Conservation (phyloP, 2,113 vertebrate species). For the Haliaeetus leucogaster region DNA sequence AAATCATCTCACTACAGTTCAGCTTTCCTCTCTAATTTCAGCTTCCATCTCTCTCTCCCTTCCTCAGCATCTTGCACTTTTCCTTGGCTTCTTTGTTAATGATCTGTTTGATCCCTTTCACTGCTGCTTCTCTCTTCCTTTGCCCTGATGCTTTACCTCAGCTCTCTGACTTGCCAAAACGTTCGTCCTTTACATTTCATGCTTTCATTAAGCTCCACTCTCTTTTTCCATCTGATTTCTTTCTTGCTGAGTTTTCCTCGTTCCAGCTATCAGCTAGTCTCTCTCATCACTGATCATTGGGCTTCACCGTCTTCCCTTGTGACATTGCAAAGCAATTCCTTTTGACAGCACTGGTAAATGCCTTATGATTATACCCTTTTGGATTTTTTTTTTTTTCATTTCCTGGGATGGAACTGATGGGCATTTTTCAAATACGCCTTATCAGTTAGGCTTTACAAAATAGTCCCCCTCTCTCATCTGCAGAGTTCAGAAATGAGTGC, state of each 20-base stretch:
- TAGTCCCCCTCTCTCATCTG: accelerated
- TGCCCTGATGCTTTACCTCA: neutral
- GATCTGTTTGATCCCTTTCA: neutral
- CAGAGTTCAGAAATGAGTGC: neutral
- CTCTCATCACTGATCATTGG: neutral
- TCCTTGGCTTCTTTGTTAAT: neutral
- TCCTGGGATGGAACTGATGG: neutral
- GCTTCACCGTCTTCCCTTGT: neutral
- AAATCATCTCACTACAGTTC: neutral
- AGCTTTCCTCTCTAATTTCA: neutral
- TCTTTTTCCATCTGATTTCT: neutral
- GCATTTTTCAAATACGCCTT: neutral
- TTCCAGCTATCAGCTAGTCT: neutral
- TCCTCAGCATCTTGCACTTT: neutral
- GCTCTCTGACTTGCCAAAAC: neutral
- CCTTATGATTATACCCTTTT: neutral
- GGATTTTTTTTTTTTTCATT: neutral
- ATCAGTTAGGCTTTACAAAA: neutral
- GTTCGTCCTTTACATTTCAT: neutral
- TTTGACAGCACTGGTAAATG: neutral
- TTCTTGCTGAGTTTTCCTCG: neutral
- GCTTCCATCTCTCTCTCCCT: neutral
- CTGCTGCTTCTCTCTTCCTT: neutral
- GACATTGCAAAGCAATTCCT: neutral
- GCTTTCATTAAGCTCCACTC: neutral